Evolutionary conservation across 1,140 invertebrate species (phyloP).

Genomic region (Tetranychus cinnabarinus): DNA sequence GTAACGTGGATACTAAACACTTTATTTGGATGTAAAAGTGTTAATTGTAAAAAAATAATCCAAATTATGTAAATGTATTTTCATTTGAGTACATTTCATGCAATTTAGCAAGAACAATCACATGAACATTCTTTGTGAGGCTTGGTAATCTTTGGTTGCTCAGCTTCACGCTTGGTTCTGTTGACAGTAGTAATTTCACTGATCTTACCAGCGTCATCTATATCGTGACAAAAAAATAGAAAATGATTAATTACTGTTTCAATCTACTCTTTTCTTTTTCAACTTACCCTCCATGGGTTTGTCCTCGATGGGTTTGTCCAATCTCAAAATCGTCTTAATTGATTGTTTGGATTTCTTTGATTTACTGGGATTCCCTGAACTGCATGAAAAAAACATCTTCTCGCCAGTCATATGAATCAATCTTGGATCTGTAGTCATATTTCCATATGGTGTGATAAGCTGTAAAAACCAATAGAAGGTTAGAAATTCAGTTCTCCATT

Average conservation of each 20-base stretch:
- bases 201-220: not conserved
- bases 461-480: not conserved
- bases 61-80: too few relatives aligned
- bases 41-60: too few relatives aligned
- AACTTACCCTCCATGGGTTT: not conserved
- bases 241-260: not conserved
- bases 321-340: not conserved
- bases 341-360: not conserved
- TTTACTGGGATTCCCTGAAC: not conserved
- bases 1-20: too few relatives aligned
- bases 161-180: not conserved
- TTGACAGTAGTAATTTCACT: not conserved
- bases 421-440: slow-evolving; percentile 41
- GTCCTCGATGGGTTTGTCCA: not conserved
- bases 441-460: slow-evolving; percentile 34
- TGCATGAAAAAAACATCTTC: slow-evolving; percentile 58
- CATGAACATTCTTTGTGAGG: not conserved
- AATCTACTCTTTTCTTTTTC: not conserved
- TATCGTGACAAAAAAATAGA: not conserved
- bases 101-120: slow-evolving; percentile 2
- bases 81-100: too few relatives aligned
- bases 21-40: too few relatives aligned
- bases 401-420: slow-evolving; percentile 49
- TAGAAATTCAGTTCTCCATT: not conserved
- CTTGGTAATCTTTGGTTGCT: not conserved